phyloP scores from a whole-genome alignment of 2,113 vertebrate genomes.

The Vidua macroura region DNA sequence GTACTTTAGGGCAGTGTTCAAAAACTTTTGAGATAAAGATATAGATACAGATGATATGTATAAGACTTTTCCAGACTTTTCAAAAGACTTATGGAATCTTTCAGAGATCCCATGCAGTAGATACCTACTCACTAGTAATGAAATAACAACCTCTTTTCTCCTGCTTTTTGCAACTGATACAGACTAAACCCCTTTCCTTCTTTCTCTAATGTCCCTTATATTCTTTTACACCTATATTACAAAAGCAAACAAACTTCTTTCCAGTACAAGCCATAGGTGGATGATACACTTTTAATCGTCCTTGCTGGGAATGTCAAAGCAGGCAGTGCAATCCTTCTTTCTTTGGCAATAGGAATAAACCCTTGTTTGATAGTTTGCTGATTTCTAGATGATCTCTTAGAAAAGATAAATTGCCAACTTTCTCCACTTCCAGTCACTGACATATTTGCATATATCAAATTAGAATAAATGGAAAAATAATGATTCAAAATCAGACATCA shows the following conservation, averaged over 20 bases:
- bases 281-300: not conserved
- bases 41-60: not conserved
- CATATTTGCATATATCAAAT: not conserved
- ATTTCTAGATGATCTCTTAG: not conserved
- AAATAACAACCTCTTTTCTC: not conserved
- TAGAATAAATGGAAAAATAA: not conserved
- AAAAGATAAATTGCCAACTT: not conserved
- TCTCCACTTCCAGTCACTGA: not conserved
- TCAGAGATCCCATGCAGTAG: not conserved
- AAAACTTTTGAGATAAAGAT: not conserved
- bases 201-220: not conserved
- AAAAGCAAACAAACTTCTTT: not conserved
- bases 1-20: not conserved
- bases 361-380: not conserved
- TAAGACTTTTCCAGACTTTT: not conserved
- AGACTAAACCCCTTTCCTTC: not conserved
- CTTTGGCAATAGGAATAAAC: not conserved
- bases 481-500: not conserved
- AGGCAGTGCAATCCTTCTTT: not conserved
- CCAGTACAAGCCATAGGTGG: not conserved
- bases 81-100: not conserved
- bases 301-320: not conserved
- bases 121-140: not conserved
- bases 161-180: not conserved
- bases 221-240: not conserved